phyloP scores from a whole-genome alignment of 2,797 vertebrate species.

The Hyperoplus immaculatus region DNA sequence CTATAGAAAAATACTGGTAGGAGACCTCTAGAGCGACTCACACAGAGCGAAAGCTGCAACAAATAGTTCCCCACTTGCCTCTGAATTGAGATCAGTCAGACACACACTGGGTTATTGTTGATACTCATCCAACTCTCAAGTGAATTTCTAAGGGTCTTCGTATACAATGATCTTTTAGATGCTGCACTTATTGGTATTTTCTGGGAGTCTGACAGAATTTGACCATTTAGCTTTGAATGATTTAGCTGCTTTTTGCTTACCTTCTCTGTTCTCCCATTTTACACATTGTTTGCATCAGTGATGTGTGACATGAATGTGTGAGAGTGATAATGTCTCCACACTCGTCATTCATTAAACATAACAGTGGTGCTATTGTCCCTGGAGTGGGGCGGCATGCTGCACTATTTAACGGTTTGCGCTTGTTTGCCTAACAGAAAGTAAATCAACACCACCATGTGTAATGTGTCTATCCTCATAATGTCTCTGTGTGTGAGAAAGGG shows the following conservation, averaged over 20 bases:
- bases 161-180: slow-evolving; percentile 6
- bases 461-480: slow-evolving; percentile 18
- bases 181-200: neutral
- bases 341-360: neutral
- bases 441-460: neutral
- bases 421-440: neutral
- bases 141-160: slow-evolving; percentile 16
- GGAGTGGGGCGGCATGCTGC: neutral
- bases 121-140: slow-evolving; percentile 5
- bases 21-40: neutral
- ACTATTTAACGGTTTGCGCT: neutral
- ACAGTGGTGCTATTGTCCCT: neutral
- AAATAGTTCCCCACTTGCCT: slow-evolving; percentile 11
- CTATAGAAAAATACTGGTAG: slow-evolving; percentile 15
- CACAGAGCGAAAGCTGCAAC: neutral
- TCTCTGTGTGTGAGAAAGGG: no score
- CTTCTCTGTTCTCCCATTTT: neutral
- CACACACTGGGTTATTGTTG: neutral
- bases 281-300: neutral
- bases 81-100: slow-evolving; percentile 1
- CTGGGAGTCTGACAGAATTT: neutral
- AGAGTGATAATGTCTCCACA: neutral
- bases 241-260: no score
- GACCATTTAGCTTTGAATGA: no score
- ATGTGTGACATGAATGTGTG: neutral